Evolutionary conservation across 2,888 invertebrate species (phyloP).

Genomic region (Volucella inflata): DNA sequence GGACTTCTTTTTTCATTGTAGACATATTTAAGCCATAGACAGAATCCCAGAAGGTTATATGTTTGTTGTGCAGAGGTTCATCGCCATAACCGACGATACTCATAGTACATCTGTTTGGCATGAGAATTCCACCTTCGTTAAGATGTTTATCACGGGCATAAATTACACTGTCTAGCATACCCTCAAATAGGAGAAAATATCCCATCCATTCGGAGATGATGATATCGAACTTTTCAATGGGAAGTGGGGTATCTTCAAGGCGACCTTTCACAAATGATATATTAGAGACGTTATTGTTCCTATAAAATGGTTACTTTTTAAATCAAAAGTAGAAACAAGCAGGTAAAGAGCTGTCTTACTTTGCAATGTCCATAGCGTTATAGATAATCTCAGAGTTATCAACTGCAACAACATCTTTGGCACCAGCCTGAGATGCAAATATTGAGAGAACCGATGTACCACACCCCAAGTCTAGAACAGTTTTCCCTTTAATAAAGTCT

Average conservation of each 20-base stretch:
- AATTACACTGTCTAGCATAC: conserved; percentile 97
- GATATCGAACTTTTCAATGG: conserved; percentile 91
- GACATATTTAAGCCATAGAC: conserved; percentile 98
- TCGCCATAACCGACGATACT: conserved; percentile 92
- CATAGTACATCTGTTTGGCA: conserved; percentile 94
- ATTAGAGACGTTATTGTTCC: conserved; percentile 84
- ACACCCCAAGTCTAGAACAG: conserved; percentile 97
- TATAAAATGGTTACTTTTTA: conserved; percentile 57
- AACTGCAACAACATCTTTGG: conserved; percentile 94
- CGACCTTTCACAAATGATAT: conserved; percentile 93
- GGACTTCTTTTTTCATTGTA: conserved; percentile 92
- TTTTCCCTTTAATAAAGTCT: conserved; percentile 88
- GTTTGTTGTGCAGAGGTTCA: conserved; percentile 88
- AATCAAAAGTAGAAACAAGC: not conserved
- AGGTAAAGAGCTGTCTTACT: conserved; percentile 84
- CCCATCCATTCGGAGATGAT: conserved; percentile 99
- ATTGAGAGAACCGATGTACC: conserved; percentile 99
- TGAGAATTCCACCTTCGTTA: conserved; percentile 89
- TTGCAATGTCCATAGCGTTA: conserved; percentile 97
- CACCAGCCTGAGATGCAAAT: conserved; percentile 98
- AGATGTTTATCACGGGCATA: conserved; percentile 93
- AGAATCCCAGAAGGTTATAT: conserved; percentile 94
- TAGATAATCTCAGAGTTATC: conserved; percentile 98
- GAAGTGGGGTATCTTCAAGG: conserved; percentile 92
- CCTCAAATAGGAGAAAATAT: conserved; percentile 97